Evolutionary conservation across 1,140 invertebrate genomes (phyloP).

Genomic region (Oryctes rhinoceros): DNA sequence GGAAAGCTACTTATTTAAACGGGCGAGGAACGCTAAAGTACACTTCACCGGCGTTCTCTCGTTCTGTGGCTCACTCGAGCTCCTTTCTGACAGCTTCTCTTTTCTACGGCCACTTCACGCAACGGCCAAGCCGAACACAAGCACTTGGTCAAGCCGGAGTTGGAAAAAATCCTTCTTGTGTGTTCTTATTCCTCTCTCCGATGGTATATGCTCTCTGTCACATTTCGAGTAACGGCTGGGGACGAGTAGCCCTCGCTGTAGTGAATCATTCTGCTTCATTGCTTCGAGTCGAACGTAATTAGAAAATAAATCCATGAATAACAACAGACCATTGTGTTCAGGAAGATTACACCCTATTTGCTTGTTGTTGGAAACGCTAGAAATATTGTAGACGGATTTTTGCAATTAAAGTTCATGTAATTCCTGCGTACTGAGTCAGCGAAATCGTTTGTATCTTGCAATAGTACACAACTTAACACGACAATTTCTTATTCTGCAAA

Average conservation of each 20-base stretch:
- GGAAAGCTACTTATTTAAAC: slow-evolving; percentile 49
- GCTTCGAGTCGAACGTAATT: neutral
- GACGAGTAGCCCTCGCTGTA: neutral
- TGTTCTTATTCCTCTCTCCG: neutral
- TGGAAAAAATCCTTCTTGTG: neutral
- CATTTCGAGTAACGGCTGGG: neutral
- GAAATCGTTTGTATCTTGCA: too few species aligned
- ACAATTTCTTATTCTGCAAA: too few species aligned
- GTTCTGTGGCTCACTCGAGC: neutral
- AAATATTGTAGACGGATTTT: too few species aligned
- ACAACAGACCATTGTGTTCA: too few species aligned
- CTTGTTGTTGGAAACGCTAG: too few species aligned
- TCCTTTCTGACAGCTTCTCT: slow-evolving; percentile 3
- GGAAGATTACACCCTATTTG: too few species aligned
- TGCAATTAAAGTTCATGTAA: too few species aligned
- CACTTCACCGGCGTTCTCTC: slow-evolving; percentile 43
- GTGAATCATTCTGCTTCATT: neutral
- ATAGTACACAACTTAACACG: too few species aligned
- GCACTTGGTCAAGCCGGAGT: neutral
- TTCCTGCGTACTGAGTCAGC: too few species aligned
- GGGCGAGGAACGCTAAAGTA: slow-evolving; percentile 44
- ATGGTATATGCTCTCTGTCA: neutral
- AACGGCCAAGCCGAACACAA: neutral
- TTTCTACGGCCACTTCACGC: neutral
- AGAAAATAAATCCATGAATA: neutral